Base-by-base conservation (phyloP, 2,113 vertebrate species). In the Romanogobio albipinnatus region DNA sequence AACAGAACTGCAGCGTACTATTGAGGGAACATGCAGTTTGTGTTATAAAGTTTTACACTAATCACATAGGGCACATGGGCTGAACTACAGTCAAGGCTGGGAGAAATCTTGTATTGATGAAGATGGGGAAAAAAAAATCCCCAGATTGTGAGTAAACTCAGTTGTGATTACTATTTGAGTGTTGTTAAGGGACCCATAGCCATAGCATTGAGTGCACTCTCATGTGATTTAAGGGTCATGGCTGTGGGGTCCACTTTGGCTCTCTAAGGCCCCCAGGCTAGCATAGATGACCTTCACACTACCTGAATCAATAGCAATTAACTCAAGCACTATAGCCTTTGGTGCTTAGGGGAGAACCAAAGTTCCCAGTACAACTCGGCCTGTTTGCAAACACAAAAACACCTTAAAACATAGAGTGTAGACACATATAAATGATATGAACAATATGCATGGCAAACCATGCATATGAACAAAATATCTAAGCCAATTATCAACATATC, bases 281-380 rank as follows among this genome's bases (percentile, higher is more conserved):
- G 33, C 45, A 61, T 73, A 84, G 85, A 85, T 91, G 91, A 91
- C 90, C 90, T 91, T 90, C 85, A 86, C 77, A 86, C 77, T 82
- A 85, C 85, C 88, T 84, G 88, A 90, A 86, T 89, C 88, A 89
- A 90, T 87, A 90, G 87, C 68, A 87, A 91, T 90, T 90, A 91
- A 90, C 81, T 84, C 26, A 43, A 81, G 53, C 33, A 82, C 85
- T 85, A 64, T 74, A 77, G 80, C 79, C 36, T 77, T 73, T 68
- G 58, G 86, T 79, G 76, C 59, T 73, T 24, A 68, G 74, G 26
- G 85, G 19, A 78, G 75, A 77, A 77, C 66, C 53, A 76, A 76
- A 71, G 33, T n/a, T 68, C 59, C 51, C 64, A 82, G 78, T 70
- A 56, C 39, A 56, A 51, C 47, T 68, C 1, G 39, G 70, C 64